A percentile compares a stretch with the other conserved stretches of the same genome.
Evolutionary conservation across 1,140 invertebrate species (phyloP).

Genomic region (Phymastichus coffea): DNA sequence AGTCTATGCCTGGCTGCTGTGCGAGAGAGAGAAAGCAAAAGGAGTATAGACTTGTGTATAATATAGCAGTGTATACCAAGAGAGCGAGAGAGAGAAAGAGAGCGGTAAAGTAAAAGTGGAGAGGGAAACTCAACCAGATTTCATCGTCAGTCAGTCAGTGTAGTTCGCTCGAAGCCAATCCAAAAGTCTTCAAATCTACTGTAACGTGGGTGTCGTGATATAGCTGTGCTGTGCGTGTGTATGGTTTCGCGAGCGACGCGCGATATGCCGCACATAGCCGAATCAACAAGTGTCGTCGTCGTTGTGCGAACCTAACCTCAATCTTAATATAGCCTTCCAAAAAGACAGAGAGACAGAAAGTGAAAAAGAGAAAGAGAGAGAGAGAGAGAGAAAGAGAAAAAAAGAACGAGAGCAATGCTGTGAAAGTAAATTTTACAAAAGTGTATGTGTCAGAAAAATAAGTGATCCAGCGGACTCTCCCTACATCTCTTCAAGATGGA

Average conservation of each 20-base stretch:
- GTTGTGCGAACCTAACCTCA: no score
- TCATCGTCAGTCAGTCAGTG: neutral
- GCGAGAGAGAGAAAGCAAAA: neutral
- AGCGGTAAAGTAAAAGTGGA: neutral
- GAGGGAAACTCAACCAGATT: conserved; percentile 9
- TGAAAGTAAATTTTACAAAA: no score
- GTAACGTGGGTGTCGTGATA: no score
- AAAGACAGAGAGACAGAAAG: neutral
- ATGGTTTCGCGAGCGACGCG: no score
- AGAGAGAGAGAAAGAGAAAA: neutral
- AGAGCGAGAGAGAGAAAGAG: conserved; percentile 13
- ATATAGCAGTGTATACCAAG: neutral
- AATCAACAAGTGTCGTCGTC: conserved; percentile 45
- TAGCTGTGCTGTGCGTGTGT: no score
- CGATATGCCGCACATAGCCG: conserved; percentile 17
- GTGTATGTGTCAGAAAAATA: no score
- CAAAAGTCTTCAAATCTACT: no score
- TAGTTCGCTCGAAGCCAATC: no score
- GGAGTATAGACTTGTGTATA: conserved; percentile 17
- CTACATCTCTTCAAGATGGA: conserved; percentile 45
- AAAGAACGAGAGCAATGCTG: no score
- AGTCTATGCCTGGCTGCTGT: neutral
- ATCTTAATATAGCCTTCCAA: no score
- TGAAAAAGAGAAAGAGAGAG: neutral
- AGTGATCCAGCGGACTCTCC: no score